Evolutionary conservation across 2,113 vertebrate species (phyloP).

Genomic region (Semnornis frantzii): DNA sequence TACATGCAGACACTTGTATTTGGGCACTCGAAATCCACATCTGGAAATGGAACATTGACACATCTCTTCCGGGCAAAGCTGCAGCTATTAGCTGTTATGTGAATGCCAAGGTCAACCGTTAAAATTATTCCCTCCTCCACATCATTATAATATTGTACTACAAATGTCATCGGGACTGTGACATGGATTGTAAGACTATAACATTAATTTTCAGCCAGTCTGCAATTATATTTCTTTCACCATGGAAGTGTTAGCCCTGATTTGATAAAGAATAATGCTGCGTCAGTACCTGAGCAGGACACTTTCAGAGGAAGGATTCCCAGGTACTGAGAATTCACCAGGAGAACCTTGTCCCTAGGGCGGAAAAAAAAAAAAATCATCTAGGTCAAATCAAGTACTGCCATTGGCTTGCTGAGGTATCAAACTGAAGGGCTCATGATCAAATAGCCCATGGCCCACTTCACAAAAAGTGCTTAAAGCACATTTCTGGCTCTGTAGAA

Average conservation of each 20-base stretch:
- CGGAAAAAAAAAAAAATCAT: background rate
- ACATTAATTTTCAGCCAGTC: slow-evolving; percentile 60
- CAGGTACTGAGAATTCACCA: background rate
- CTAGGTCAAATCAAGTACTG: background rate
- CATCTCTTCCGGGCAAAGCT: slow-evolving; percentile 31
- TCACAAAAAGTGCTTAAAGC: background rate
- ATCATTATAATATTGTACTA: slow-evolving; percentile 65
- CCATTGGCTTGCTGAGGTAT: background rate
- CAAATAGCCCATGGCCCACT: background rate
- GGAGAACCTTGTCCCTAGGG: background rate
- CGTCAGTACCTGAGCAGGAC: slow-evolving; percentile 23
- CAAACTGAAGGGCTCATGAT: background rate
- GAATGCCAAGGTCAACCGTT: slow-evolving; percentile 66
- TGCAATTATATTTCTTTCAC: slow-evolving; percentile 51
- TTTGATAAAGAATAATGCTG: slow-evolving; percentile 56
- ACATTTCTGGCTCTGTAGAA: background rate
- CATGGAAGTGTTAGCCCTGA: slow-evolving; percentile 10
- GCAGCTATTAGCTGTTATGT: slow-evolving; percentile 24
- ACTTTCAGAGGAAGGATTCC: background rate
- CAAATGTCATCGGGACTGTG: slow-evolving; percentile 65
- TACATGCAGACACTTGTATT: background rate
- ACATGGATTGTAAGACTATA: slow-evolving; percentile 52
- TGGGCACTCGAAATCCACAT: background rate
- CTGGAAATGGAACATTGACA: slow-evolving; percentile 16
- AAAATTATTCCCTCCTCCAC: slow-evolving; percentile 48